Evolutionary conservation across 1,140 invertebrate genomes (phyloP), one percentile per base, ranked within the genome.

Genomic region (Maniola jurtina): DNA sequence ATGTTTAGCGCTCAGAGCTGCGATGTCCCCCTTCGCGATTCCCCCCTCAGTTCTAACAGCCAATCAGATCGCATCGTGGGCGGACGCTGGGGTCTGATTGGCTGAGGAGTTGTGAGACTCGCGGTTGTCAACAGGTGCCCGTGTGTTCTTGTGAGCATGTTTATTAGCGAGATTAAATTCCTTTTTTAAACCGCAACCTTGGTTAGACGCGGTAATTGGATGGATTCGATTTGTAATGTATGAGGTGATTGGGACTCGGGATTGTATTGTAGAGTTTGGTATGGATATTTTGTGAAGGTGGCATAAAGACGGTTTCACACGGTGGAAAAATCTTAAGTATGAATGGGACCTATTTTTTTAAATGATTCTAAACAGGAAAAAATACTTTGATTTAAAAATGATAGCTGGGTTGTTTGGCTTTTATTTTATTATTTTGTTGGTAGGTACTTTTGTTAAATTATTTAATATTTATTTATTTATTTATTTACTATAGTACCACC

Each of bases 111-210:
- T 71, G 72, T 76, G 70, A 79, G 85, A 83, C 79, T 83, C 80
- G 70, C 71, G 69, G 68, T 59, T 64, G 65, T 79, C 88, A 89
- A 90, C 88, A 89, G 85, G 88, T 90, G 81, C 75, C 77, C 78
- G 72, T 72, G 77, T 75, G 78, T 82, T 81, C 82, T 82, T 90
- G 84, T 90, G 88, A 88, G 83, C 84, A 83, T 88, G 86, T 88
- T 89, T 89, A 90, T 90, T 90, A 90, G 86, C 71, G 71, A 80
- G 86, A 89, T 90, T 90, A 87, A 89, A 86, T 88, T 85, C 81
- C 73, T 87, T 89, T 88, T 89, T 81, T 77, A 80, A 69, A 73
- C 76, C 76, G 75, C 80, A 73, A 80, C 77, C 81, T 79, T 71
- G 71, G 69, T 56, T 70, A 52, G 63, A 65, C 42, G 73, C 75